Evolutionary conservation across 1,140 invertebrate species (phyloP), one percentile per base, ranked within the genome.

Genomic region (Amyelois transitella): DNA sequence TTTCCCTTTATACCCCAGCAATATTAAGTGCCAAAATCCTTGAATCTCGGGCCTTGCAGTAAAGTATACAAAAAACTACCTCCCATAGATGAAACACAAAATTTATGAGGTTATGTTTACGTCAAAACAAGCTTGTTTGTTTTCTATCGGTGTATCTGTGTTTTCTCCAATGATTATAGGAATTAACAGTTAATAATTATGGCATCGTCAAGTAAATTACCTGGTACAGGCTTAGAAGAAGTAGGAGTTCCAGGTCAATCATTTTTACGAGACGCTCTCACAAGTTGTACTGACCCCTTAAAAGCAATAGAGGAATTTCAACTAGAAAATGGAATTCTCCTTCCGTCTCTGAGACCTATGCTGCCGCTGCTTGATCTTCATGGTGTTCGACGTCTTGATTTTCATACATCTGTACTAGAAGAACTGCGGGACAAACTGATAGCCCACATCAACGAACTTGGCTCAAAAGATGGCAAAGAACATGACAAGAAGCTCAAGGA

Each of bases 291-390:
- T 0, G 97, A 99, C 90, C 97, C 97, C 12, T 78, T 99, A 2
- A 97, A 97, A 90, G 97, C 97, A 38, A 99, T 99, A 66, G 96
- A 98, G 90, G 97, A 98, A 89, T 99, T 99, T 91, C 98, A 99
- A 91, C 94, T 96, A 21, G 94, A 97, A 86, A 98, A 98, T 92
- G 96, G 97, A 38, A 97, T 99, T 64, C 85, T 98, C 28, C 85
- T 99, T 28, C 97, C 97, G 0, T 98, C 97, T 0, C 85, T 99
- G 24, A 89, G 96, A 48, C 96, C 97, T 20, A 98, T 99, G 94
- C 83, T 99, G 38, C 97, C 97, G 6, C 88, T 99, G 17, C 88
- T 99, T 4, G 98, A 99, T 87, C 89, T 99, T 4, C 97, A 99
- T 86, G 96, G 96, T 6, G 94, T 99, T 0, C 92, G 95, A 28